These are phyloP conservation scores for Drosophila malerkotliana DNA, from an alignment of 1,140 invertebrate species.

Conservation along the genomic window DNA sequence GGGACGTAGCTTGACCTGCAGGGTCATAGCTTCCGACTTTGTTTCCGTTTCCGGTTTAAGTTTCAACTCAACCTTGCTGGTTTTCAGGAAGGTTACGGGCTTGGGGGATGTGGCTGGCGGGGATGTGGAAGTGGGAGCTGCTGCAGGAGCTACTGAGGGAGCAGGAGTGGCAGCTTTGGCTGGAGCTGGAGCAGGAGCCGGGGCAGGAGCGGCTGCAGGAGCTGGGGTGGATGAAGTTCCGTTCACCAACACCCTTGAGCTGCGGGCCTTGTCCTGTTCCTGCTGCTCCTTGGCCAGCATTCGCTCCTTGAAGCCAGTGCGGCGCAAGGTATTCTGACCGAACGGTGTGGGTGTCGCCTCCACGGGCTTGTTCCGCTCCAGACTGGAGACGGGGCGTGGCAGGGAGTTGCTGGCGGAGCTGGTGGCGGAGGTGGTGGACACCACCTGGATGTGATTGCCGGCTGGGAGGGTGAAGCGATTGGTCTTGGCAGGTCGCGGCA, in stretches of 20 bases:
- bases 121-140: slow-evolving; percentile 7
- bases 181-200: slow-evolving; percentile 5
- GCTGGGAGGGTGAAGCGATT: slow-evolving; percentile 68
- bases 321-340: slow-evolving; percentile 74
- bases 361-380: slow-evolving; percentile 32
- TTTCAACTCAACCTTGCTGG: slow-evolving; percentile 66
- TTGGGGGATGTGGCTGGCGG: slow-evolving; percentile 28
- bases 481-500: slow-evolving; percentile 67
- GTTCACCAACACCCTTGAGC: slow-evolving; percentile 47
- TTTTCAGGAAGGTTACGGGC: slow-evolving; percentile 38
- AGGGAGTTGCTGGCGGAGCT: slow-evolving; percentile 37
- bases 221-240: slow-evolving; percentile 13
- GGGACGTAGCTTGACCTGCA: slow-evolving; percentile 59
- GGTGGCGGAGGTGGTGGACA: not conserved
- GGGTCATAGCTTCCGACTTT: slow-evolving; percentile 1
- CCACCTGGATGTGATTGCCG: slow-evolving; percentile 9
- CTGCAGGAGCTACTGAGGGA: not conserved
- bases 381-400: slow-evolving; percentile 47
- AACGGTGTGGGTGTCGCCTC: slow-evolving; percentile 45
- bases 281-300: slow-evolving; percentile 72
- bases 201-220: not conserved
- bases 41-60: slow-evolving; percentile 25
- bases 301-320: slow-evolving; percentile 81
- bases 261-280: slow-evolving; percentile 54
- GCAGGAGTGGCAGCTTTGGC: not conserved